Percentiles rank a stretch among this genome's conserved stretches.
These are phyloP conservation scores for Drosophila tani DNA, from an alignment of 1,140 invertebrate genomes.

Conservation along the genomic window DNA sequence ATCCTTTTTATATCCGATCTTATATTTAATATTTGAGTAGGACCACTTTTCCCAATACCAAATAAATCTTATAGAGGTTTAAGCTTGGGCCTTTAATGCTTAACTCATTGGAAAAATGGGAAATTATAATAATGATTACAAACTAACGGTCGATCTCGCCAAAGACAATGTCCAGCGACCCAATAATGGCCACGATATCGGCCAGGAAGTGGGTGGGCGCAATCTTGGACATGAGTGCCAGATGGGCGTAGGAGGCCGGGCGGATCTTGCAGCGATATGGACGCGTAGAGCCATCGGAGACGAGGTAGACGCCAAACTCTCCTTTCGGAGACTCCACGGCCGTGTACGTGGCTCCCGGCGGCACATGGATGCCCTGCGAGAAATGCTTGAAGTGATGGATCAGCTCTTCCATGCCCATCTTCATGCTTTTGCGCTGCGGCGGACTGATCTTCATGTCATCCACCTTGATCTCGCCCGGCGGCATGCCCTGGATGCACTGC, in stretches of 20 bases:
- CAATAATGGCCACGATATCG: slow-evolving; percentile 93
- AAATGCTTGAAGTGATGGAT: slow-evolving; percentile 96
- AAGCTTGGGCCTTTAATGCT: not conserved
- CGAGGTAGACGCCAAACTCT: slow-evolving; percentile 94
- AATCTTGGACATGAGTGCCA: slow-evolving; percentile 88
- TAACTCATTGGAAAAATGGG: too few species aligned
- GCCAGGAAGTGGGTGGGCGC: slow-evolving; percentile 89
- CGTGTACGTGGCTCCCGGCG: slow-evolving; percentile 92
- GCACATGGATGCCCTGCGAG: slow-evolving; percentile 92
- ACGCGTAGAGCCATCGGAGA: slow-evolving; percentile 92
- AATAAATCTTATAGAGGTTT: too few species aligned
- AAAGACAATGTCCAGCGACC: slow-evolving; percentile 94
- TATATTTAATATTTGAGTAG: too few species aligned
- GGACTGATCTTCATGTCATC: slow-evolving; percentile 94
- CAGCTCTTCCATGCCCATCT: slow-evolving; percentile 94
- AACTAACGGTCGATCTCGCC: slow-evolving; percentile 93
- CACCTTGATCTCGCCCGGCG: slow-evolving; percentile 91
- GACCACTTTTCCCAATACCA: too few species aligned
- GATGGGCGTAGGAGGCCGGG: slow-evolving; percentile 90
- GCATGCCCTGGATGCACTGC: slow-evolving; percentile 95
- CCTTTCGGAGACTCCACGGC: slow-evolving; percentile 93
- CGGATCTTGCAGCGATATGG: slow-evolving; percentile 94
- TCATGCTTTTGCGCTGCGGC: slow-evolving; percentile 93
- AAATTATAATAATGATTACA: not conserved
- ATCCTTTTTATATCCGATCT: too few species aligned